These are phyloP conservation scores for Hapalemur alaotrensis DNA, from an alignment of 2,797 vertebrate species.

Conservation along the genomic window DNA sequence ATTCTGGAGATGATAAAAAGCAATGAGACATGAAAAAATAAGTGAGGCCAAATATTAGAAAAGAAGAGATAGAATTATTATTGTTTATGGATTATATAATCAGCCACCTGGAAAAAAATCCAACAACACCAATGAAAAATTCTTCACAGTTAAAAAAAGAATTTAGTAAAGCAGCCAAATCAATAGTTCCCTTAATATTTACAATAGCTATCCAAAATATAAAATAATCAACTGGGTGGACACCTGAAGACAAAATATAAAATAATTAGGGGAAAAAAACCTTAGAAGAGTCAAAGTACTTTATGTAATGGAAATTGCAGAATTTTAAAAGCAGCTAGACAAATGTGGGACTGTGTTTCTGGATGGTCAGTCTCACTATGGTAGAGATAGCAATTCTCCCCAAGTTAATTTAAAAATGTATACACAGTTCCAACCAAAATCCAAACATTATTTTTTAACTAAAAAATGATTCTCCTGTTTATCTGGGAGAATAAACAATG, in stretches of 20 bases:
- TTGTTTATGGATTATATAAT: not conserved
- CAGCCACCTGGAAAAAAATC: not conserved
- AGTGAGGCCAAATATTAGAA: not conserved
- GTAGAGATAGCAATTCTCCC: not conserved
- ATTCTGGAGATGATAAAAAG: slow-evolving; percentile 47
- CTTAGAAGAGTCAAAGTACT: not conserved
- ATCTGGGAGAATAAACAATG: not conserved
- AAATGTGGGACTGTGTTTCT: not conserved
- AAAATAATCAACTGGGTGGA: not conserved
- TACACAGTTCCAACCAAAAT: slow-evolving; percentile 38
- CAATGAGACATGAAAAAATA: not conserved
- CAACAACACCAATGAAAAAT: not conserved
- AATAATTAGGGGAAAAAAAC: not conserved
- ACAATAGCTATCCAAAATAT: not conserved
- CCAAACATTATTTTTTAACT: slow-evolving; percentile 21
- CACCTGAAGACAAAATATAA: not conserved
- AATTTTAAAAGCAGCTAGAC: not conserved
- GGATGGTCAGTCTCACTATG: not conserved
- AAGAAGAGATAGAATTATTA: not conserved
- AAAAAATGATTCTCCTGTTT: slow-evolving; percentile 6
- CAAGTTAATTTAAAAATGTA: slow-evolving; percentile 17
- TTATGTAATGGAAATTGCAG: not conserved
- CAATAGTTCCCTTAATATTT: not conserved
- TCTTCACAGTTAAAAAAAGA: not conserved
- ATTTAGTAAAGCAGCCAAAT: not conserved